Conservation (phyloP, 2,888 invertebrate genomes). For the Pogonocherus hispidulus region DNA sequence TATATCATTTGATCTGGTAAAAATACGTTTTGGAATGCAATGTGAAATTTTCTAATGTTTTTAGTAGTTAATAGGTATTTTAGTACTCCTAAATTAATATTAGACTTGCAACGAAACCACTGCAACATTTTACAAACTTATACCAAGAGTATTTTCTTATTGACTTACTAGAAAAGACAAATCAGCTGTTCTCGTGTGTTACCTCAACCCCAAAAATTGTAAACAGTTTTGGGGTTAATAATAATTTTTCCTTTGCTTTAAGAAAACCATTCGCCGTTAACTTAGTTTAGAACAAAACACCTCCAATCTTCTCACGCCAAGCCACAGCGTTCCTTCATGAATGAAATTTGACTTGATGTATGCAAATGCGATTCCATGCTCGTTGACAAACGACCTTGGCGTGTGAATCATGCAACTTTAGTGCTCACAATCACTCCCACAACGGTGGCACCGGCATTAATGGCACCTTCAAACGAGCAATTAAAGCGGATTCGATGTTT, state of each 20-base stretch:
- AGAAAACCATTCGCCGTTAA: not conserved
- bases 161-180: too few species aligned
- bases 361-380: constrained; percentile 47
- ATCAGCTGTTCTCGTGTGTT: too few species aligned
- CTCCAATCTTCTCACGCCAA: constrained; percentile 17
- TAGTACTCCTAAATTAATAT: too few species aligned
- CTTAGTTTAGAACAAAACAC: constrained; percentile 7
- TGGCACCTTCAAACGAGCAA: constrained; percentile 44
- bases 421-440: constrained; percentile 45
- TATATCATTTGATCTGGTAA: too few species aligned
- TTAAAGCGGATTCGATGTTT: constrained; percentile 39
- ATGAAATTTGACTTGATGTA: constrained; percentile 50
- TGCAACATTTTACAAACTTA: too few species aligned
- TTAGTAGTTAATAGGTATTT: too few species aligned
- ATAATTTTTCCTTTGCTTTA: not conserved
- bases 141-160: too few species aligned
- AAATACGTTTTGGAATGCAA: too few species aligned
- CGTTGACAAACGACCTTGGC: constrained; percentile 49
- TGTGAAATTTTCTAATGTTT: too few species aligned
- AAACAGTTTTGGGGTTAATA: too few species aligned
- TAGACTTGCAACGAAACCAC: too few species aligned
- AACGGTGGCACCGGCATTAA: constrained; percentile 43
- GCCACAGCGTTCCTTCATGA: constrained; percentile 30
- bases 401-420: constrained; percentile 46
- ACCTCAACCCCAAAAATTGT: too few species aligned